Base-by-base conservation (phyloP, 2,888 invertebrate genomes). In the Plagodis dolabraria region DNA sequence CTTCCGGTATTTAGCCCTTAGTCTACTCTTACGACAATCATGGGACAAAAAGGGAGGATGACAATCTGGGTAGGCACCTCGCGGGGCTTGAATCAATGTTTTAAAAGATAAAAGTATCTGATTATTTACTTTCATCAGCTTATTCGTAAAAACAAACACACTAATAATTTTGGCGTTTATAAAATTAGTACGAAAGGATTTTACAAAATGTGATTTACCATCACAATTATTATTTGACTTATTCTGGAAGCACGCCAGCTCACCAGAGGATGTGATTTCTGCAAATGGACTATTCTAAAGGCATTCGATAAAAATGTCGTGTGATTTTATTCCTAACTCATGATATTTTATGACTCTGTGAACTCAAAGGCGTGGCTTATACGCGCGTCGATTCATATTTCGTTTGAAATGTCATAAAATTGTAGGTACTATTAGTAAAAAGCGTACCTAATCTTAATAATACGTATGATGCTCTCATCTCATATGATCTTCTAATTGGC, bases 301-400 rank as follows among this genome's bases (percentile, higher is more conserved):
- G 52, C 53, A 44, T 51, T 66, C 55, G 53, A 64, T 64, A 64
- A 59, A 22, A 68, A 67, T 63, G 53, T 57, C 64, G 38, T 59
- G 52, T 52, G 56, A 54, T 68, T 69, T 65, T 65, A 68, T 67
- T 64, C 59, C 60, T 64, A 54, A 64, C 62, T 65, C 69, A 59
- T 64, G 60, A 60, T 57, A 63, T 64, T 67, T 69, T 65, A 69
- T 59, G 63, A 59, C 54, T 64, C 53, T 58, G 65, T 60, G 60
- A 64, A 65, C 60, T 60, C 60, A 43, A 56, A 47, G 66, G 67
- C 63, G 65, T 63, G 63, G 61, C 65, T 69, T 69, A 65, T 64
- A 59, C 48, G 55, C 48, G 55, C 52, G 50, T 40, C 63, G 48
- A 63, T 63, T 67, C 65, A 63, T 67, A 64, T 67, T 67, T 67